Base-by-base conservation (phyloP, 1,140 invertebrate genomes). In the Hyposmocoma kahamanoa region DNA sequence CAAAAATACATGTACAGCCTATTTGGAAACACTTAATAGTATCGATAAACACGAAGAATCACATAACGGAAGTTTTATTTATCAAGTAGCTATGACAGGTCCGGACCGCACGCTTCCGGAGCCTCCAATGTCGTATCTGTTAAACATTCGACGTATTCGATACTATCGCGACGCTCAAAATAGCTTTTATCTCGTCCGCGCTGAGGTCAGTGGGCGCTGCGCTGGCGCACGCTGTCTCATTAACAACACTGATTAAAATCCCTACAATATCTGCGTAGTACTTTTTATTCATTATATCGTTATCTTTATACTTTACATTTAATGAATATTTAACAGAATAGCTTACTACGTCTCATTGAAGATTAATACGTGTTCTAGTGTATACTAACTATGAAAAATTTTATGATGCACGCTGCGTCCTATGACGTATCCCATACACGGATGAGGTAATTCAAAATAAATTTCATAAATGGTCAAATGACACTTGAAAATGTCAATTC, bases 121-220 rank as follows among this genome's bases (percentile, higher is more conserved):
- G 73, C 71, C 64, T 72, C 62, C 67, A 66, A 71, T 72, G 68
- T 52, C 70, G 67, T 80, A 78, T 62, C 72, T 63, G 59, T 72
- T 60, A 56, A 72, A 72, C 67, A 62, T 78, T 81, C 68, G 69
- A 76, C 69, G 71, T 73, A 71, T 78, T 68, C 56, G 63, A 72
- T 75, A 65, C 79, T 80, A 84, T 84, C 80, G 59, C 60, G 54
- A 50, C 53, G 71, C 78, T 82, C 59, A 64, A 84, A 84, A 84
- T 84, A 84, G 76, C 59, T 62, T 70, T 75, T 84, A 84, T 84
- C 80, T 79, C 67, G 70, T 64, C 54, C 57, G 59, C 61, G 60
- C 62, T 79, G 78, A 84, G 81, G 81, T 82, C 78, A 82, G 67
- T 80, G 71, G 76, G 77, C 76, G 66, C 72, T 72, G 61, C 65